Evolutionary conservation across 1,140 invertebrate species (phyloP), one percentile per base, ranked within the genome.

Genomic region (Macrocentrus cingulum): DNA sequence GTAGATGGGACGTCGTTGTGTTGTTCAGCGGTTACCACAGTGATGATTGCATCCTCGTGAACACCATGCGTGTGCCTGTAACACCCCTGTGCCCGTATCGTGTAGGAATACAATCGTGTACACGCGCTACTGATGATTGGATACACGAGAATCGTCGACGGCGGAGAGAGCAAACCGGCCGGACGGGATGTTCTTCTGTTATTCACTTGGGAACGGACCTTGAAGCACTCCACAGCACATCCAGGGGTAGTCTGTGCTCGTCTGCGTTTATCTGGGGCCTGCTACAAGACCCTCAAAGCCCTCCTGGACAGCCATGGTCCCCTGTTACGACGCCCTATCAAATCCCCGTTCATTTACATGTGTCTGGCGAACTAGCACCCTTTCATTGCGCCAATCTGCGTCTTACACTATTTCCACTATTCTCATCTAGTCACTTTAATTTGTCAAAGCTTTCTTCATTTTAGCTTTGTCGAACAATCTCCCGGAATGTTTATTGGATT

Each of bases 261-360:
- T 11, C 39, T 22, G 56, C 49, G 52, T 62, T 62, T 48, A 64
- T 60, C 52, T 66, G 62, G 68, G 68, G 69, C 62, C 32, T 39
- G 15, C 64, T 66, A 16, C 63, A 62, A 66, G 67, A 69, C 72
- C 74, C 70, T 76, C 63, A 64, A 56, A 50, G 53, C 48, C 60
- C 73, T 78, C 70, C 63, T 73, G 34, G 11, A 54, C 57, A 64
- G 59, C 61, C 69, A 68, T 80, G 69, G 51, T 69, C 55, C 49
- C 77, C 76, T 80, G 74, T 74, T 78, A 72, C 74, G 59, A 60
- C 66, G 77, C 75, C 76, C 77, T 80, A 79, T 80, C 71, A 68
- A 75, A 75, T 76, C 76, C 74, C 75, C 77, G 77, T 80, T 77
- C 69, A 71, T 77, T 71, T 75, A 72, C 66, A 68, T 68, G 62